phyloP scores from a whole-genome alignment of 2,888 invertebrate genomes.

The Holacanthella duospinosa region DNA sequence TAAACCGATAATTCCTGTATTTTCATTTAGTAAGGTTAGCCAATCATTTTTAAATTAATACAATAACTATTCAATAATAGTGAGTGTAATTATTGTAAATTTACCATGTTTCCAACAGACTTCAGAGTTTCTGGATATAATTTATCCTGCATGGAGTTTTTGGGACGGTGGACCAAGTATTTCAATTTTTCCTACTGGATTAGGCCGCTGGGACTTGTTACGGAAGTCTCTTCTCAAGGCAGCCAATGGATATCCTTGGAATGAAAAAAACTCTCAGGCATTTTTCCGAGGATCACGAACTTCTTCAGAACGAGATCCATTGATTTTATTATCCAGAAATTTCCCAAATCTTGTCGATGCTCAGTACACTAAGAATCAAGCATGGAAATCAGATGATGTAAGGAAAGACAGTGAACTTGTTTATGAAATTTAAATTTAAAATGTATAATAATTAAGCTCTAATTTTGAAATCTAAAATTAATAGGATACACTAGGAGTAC shows the following conservation, averaged over 20 bases:
- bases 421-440: too few species aligned
- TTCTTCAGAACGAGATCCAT: constrained; percentile 74
- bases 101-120: constrained; percentile 46
- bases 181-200: constrained; percentile 78
- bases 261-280: constrained; percentile 51
- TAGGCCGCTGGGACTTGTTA: constrained; percentile 86
- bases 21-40: constrained; percentile 85
- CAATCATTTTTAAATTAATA: background rate
- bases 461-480: constrained; percentile 33
- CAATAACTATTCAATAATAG: background rate
- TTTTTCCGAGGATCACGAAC: constrained; percentile 95
- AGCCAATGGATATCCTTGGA: constrained; percentile 61
- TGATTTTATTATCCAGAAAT: constrained; percentile 66
- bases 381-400: constrained; percentile 86
- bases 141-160: constrained; percentile 90
- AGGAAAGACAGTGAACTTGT: constrained; percentile 28
- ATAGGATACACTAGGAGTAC: constrained; percentile 72
- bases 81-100: background rate
- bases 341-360: constrained; percentile 74
- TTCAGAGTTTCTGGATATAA: constrained; percentile 71
- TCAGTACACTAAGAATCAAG: constrained; percentile 94
- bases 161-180: constrained; percentile 98
- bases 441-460: background rate
- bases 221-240: constrained; percentile 58
- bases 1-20: constrained; percentile 61